Conservation (phyloP, 2,888 invertebrate species). For the Limnephilus marmoratus region DNA sequence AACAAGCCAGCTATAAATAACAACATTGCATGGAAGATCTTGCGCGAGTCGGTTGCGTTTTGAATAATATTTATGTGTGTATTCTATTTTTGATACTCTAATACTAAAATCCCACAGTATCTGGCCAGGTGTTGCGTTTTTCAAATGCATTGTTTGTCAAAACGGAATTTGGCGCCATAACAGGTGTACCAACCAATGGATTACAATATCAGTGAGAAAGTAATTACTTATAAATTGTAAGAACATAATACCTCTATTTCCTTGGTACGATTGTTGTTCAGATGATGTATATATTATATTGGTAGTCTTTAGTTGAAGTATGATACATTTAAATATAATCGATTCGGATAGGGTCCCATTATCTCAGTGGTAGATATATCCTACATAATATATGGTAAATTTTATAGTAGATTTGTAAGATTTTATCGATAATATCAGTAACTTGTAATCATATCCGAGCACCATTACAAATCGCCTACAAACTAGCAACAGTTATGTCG, state of each 20-base stretch:
- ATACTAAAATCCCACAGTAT: neutral
- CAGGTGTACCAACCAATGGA: neutral
- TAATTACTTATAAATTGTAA: neutral
- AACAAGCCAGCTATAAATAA: neutral
- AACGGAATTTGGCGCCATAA: conserved; percentile 2
- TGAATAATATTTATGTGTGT: neutral
- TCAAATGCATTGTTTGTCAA: conserved; percentile 2
- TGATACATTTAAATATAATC: no score
- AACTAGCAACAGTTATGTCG: no score
- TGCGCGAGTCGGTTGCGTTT: neutral
- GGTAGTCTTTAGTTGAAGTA: no score
- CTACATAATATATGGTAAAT: no score
- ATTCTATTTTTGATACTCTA: neutral
- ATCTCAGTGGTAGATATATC: no score
- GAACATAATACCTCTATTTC: neutral
- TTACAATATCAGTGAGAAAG: neutral
- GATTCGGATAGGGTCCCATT: no score
- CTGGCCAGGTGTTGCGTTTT: neutral
- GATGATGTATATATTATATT: no score
- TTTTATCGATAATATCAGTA: no score
- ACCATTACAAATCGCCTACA: no score
- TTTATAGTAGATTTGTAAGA: no score
- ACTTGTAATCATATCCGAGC: no score
- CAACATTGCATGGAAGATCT: neutral
- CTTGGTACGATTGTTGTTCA: neutral